phyloP scores from a whole-genome alignment of 37 sponge, comb jelly and placozoan species.

The Oopsacas minuta region DNA sequence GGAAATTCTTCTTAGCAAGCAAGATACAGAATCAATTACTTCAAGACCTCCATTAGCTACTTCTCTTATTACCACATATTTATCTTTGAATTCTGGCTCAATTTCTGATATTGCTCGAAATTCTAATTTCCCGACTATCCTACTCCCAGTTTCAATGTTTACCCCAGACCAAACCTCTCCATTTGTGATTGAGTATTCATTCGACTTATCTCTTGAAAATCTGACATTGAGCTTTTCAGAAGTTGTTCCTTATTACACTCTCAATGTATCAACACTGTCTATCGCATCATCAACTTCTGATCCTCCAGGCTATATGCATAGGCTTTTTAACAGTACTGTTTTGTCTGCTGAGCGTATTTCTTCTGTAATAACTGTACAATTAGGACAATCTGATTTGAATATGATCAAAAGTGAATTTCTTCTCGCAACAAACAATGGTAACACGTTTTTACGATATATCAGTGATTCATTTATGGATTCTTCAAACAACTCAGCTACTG shows the following conservation, averaged over 20 bases:
- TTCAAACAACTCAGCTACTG: not conserved
- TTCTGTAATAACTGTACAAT: not conserved
- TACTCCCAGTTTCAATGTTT: constrained; percentile 33
- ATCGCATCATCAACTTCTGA: not conserved
- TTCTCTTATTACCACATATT: constrained; percentile 35
- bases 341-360: not conserved
- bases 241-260: not conserved
- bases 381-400: constrained; percentile 7
- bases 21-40: not conserved
- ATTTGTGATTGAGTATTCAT: constrained; percentile 33
- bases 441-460: not conserved
- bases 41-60: constrained; percentile 33
- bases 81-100: constrained; percentile 38
- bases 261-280: not conserved
- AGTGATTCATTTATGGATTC: not conserved
- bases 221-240: not conserved
- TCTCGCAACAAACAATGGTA: not conserved
- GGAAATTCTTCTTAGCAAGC: not conserved
- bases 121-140: constrained; percentile 37
- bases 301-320: not conserved
- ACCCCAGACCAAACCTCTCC: constrained; percentile 45
- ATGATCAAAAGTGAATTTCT: not conserved
- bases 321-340: not conserved
- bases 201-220: constrained; percentile 32
- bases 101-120: constrained; percentile 70